phyloP scores from a whole-genome alignment of 2,113 vertebrate species.

The Oceanodroma tethys region DNA sequence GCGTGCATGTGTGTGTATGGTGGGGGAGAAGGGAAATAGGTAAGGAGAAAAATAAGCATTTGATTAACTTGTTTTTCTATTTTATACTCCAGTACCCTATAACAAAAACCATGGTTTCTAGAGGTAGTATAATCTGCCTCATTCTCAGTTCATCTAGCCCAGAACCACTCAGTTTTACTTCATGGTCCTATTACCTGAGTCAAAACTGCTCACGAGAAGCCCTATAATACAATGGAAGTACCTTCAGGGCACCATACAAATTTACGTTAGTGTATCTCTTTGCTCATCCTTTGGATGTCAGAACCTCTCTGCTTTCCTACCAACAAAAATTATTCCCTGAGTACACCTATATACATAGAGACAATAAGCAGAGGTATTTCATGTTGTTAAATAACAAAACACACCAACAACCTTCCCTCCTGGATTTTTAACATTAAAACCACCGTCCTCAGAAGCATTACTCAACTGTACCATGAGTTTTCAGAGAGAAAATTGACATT shows the following conservation, averaged over 20 bases:
- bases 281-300: conserved; percentile 67
- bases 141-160: conserved; percentile 5
- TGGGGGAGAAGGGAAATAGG: not conserved
- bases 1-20: not conserved
- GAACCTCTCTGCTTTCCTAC: conserved; percentile 65
- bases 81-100: not conserved
- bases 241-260: conserved; percentile 68
- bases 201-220: conserved; percentile 52
- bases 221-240: conserved; percentile 43
- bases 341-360: conserved; percentile 9
- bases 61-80: not conserved
- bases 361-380: not conserved
- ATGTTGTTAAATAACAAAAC: not conserved
- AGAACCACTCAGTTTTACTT: conserved; percentile 58
- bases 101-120: not conserved
- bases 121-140: not conserved
- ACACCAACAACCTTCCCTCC: not conserved
- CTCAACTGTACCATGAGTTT: not conserved
- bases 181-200: conserved; percentile 30
- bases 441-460: not conserved
- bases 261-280: conserved; percentile 71
- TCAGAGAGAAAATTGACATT: not conserved
- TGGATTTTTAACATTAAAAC: not conserved
- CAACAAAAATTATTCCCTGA: conserved; percentile 62
- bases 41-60: conserved; percentile 27